Evolutionary conservation across 1,140 invertebrate species (phyloP), one percentile per base, ranked within the genome.

Genomic region (Macrotrachela quadricornifera): DNA sequence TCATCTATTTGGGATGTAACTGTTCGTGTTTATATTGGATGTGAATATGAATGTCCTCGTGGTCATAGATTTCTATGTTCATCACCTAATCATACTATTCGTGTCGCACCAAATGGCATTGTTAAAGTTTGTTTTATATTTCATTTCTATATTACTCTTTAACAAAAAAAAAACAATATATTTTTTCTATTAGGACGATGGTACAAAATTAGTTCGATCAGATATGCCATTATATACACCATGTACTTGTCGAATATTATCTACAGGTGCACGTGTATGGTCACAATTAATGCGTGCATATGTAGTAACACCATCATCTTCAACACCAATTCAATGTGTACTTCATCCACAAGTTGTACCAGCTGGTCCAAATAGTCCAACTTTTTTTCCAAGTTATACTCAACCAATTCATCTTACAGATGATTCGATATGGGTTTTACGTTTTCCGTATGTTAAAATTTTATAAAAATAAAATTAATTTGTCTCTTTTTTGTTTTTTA

Each of bases 21-120:
- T 11, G 82, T 91, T 1, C 88, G 94, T 69, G 82, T 94, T 56
- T 97, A 91, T 64, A 78, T 96, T 56, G 91, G 91, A 1, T 79
- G 87, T 58, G 91, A 96, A 63, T 96, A 95, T 65, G 91, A 96
- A 70, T 97, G 92, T 73, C 80, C 83, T 0, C 66, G 83, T 43
- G 91, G 91, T 1, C 90, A 96, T 68, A 76, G 85, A 55, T 95
- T 96, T 68, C 91, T 95, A 78, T 80, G 84, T 63, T 80, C 83
- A 14, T 78, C 78, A 1, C 83, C 86, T 16, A 85, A 90, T 59
- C 81, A 81, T 62, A 77, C 90, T 21, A 68, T 90, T 14, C 80
- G 82, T 61, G 79, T 81, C 1, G 76, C 79, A 1, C 77, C 78
- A 45, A 76, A 74, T 58, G 81, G 79, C 12, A 75, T 80, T 52